Percentiles rank a stretch among this genome's conserved stretches.
Evolutionary conservation across 2,797 vertebrate genomes (phyloP).

Genomic region (Anguilla obscura): DNA sequence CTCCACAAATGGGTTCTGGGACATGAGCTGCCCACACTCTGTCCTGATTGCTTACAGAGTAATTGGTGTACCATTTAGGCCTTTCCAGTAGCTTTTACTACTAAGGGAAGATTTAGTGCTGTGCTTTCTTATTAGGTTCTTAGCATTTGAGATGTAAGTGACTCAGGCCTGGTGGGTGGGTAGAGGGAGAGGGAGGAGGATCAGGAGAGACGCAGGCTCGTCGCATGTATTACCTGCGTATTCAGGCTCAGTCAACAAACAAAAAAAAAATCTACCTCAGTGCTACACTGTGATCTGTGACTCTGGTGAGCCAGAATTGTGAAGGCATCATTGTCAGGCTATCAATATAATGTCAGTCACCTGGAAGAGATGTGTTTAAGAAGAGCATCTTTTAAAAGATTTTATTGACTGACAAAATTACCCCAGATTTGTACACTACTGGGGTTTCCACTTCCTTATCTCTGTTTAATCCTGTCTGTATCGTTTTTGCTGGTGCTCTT

Average conservation of each 20-base stretch:
- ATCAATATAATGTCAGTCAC: background rate
- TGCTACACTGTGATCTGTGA: background rate
- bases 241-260: background rate
- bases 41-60: background rate
- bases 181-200: background rate
- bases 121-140: background rate
- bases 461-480: background rate
- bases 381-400: background rate
- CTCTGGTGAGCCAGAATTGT: background rate
- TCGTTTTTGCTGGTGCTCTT: background rate
- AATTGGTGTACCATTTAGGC: background rate
- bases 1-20: background rate
- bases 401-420: background rate
- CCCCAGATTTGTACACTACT: background rate
- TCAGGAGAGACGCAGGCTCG: background rate
- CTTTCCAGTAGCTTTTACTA: background rate
- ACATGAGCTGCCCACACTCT: background rate
- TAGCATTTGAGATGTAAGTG: background rate
- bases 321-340: background rate
- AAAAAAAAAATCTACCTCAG: no score
- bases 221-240: background rate
- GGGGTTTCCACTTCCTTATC: background rate
- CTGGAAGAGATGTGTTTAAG: background rate
- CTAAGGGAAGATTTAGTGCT: background rate
- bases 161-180: background rate